A percentile compares a stretch with the other conserved stretches of the same genome.
Conservation (phyloP, 2,113 vertebrate species). For the Bubalus kerabau region DNA sequence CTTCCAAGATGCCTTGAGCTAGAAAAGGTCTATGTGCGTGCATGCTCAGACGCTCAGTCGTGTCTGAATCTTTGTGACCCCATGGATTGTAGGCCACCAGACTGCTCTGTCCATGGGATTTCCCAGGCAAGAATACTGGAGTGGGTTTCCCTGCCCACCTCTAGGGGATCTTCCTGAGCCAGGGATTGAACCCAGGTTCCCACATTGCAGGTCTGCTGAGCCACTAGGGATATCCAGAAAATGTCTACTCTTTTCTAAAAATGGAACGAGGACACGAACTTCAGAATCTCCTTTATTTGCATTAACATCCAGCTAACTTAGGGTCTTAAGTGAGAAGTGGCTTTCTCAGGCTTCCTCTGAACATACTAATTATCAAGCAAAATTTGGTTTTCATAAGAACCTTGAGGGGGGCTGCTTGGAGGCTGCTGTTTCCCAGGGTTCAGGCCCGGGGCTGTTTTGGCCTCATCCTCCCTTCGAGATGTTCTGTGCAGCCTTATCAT, state of each 20-base stretch:
- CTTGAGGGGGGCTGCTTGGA: not conserved
- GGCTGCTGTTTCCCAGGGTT: not conserved
- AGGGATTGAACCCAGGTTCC: not conserved
- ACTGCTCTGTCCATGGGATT: not conserved
- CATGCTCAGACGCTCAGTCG: not conserved
- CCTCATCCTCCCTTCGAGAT: accelerated
- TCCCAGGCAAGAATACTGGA: not conserved
- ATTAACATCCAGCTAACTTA: not conserved
- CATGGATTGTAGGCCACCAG: not conserved
- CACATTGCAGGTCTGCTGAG: not conserved
- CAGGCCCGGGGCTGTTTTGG: not conserved
- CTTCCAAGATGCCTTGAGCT: not conserved
- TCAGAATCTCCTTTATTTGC: not conserved
- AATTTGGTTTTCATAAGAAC: slow-evolving; percentile 23
- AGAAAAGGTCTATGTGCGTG: not conserved
- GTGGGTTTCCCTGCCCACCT: not conserved
- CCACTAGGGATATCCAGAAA: not conserved
- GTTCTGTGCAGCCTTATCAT: not conserved
- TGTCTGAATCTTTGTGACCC: not conserved
- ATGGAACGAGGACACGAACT: not conserved
- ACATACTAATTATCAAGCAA: slow-evolving; percentile 42
- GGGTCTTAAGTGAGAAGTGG: not conserved
- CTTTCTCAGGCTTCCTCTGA: not conserved
- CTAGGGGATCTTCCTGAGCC: not conserved
- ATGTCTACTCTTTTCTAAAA: not conserved